A percentile compares a stretch with the other conserved stretches of the same genome.
Conservation (phyloP, 2,797 vertebrate species). For the Catharus ustulatus region DNA sequence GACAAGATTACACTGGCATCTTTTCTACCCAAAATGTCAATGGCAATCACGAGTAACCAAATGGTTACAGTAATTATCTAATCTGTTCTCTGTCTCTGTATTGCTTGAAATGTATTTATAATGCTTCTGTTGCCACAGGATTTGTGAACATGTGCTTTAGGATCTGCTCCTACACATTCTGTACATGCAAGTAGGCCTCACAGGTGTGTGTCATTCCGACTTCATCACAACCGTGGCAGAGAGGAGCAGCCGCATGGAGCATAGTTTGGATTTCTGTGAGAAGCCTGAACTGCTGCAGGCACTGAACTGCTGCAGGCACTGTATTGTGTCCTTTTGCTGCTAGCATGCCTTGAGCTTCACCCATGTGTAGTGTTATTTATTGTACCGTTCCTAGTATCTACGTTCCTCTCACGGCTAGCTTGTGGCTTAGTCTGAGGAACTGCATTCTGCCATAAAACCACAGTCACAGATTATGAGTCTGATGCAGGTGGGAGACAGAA, state of each 20-base stretch:
- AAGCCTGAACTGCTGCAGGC: not conserved
- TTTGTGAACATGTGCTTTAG: slow-evolving; percentile 38
- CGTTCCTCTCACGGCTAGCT: not conserved
- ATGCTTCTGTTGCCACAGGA: not conserved
- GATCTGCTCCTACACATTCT: slow-evolving; percentile 49
- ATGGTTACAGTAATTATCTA: slow-evolving; percentile 5
- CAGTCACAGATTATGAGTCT: not conserved
- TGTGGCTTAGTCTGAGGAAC: not conserved
- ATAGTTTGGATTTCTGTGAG: not conserved
- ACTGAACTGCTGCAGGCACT: not conserved
- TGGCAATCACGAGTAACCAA: slow-evolving; percentile 18
- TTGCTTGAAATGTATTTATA: slow-evolving; percentile 17
- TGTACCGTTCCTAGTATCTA: not conserved
- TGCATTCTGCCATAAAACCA: not conserved
- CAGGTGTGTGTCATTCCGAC: not conserved
- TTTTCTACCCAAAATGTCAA: slow-evolving; percentile 14
- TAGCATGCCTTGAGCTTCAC: not conserved
- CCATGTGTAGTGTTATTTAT: not conserved
- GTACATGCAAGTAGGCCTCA: not conserved
- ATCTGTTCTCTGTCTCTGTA: slow-evolving; percentile 1
- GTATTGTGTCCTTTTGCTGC: not conserved
- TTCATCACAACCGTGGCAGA: not conserved
- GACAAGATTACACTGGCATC: not conserved
- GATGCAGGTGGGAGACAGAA: not conserved
- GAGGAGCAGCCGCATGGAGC: not conserved